Percentiles rank a stretch among this genome's conserved stretches.
Evolutionary conservation across 1,140 invertebrate genomes (phyloP).

Genomic region (Bicyclus anynana): DNA sequence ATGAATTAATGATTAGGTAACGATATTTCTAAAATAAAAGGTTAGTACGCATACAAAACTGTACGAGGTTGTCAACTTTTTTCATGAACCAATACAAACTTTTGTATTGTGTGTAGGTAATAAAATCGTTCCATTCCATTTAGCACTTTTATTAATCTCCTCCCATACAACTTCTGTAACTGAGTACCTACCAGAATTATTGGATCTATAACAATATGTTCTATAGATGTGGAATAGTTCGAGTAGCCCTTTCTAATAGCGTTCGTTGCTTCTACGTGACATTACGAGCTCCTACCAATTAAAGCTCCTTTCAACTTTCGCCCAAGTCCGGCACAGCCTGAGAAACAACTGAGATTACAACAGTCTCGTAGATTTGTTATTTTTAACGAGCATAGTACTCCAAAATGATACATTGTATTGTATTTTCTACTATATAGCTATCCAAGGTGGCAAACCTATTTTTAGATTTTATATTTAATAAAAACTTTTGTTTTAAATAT

Average conservation of each 20-base stretch:
- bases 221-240: background rate
- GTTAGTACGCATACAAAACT: no score
- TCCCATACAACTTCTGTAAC: background rate
- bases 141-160: background rate
- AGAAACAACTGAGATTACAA: background rate
- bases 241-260: slow-evolving; percentile 14
- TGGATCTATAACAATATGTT: background rate
- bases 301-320: slow-evolving; percentile 21
- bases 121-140: no score
- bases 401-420: background rate
- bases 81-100: no score
- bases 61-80: no score
- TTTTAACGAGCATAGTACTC: background rate
- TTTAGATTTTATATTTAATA: no score
- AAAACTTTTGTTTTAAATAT: no score
- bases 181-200: background rate
- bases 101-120: no score
- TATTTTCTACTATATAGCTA: no score
- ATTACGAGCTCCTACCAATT: slow-evolving; percentile 19
- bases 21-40: no score
- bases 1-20: no score
- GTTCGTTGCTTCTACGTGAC: slow-evolving; percentile 9
- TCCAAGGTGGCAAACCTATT: no score
- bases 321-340: background rate
- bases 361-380: background rate